Evolutionary conservation across 2,113 vertebrate species (phyloP).

Genomic region (Tachuris rubrigastra): DNA sequence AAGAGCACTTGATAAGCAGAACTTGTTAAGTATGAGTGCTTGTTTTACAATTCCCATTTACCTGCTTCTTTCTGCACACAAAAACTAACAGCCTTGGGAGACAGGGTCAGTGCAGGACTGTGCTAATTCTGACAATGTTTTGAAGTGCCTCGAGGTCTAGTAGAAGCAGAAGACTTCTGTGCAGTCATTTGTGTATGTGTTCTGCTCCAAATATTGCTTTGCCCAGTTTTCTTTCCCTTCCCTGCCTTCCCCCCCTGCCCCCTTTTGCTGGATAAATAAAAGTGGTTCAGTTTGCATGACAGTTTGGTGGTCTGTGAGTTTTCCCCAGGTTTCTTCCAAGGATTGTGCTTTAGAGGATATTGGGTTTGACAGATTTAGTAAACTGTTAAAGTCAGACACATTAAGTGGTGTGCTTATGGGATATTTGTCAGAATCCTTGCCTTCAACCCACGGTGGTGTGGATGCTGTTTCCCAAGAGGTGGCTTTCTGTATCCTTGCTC

Average conservation of each 20-base stretch:
- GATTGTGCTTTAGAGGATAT: background rate
- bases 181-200: background rate
- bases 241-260: background rate
- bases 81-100: background rate
- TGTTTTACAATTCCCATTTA: background rate
- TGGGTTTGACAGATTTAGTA: background rate
- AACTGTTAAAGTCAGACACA: background rate
- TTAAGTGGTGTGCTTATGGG: background rate
- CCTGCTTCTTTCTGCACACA: background rate
- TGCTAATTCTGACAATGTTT: background rate
- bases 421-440: background rate
- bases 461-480: background rate
- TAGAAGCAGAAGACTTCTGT: background rate
- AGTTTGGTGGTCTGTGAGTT: background rate
- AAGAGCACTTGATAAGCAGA: conserved; percentile 9
- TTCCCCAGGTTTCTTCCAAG: background rate
- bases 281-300: background rate
- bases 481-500: background rate
- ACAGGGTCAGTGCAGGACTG: background rate
- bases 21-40: background rate
- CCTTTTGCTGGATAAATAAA: background rate
- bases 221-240: background rate
- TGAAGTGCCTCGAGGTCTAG: background rate
- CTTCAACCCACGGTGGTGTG: background rate
- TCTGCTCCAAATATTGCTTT: background rate